Conservation (phyloP, 2,888 invertebrate species). For the Acanthosepion pharaonis region DNA sequence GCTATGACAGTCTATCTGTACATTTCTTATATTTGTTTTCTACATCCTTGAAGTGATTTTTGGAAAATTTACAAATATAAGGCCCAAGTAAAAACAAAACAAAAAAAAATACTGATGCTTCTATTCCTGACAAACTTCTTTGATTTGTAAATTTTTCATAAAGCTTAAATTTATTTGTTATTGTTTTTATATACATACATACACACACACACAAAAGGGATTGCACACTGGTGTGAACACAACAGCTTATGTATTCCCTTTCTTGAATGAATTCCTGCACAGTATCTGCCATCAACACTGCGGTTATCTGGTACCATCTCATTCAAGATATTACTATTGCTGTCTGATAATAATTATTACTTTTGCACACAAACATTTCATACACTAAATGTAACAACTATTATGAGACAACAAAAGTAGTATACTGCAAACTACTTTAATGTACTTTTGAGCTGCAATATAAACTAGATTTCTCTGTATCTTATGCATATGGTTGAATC, state of each 20-base stretch:
- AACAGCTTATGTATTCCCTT: not conserved
- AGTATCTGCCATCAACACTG: not conserved
- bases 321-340: not conserved
- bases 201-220: not conserved
- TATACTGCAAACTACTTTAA: not conserved
- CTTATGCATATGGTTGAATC: not conserved
- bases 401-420: too few relatives aligned
- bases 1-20: not conserved
- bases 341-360: too few relatives aligned
- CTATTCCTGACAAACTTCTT: not conserved
- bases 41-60: not conserved
- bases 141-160: not conserved
- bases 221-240: not conserved
- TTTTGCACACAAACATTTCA: too few relatives aligned
- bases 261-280: not conserved
- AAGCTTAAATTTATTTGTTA: not conserved
- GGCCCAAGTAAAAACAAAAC: not conserved
- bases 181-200: not conserved
- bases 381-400: too few relatives aligned
- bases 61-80: not conserved
- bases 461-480: not conserved
- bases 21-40: not conserved
- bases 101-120: not conserved
- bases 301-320: not conserved
- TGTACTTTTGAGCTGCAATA: not conserved